Evolutionary conservation across 2,888 invertebrate species (phyloP), one percentile per base, ranked within the genome.

Genomic region (Trileptium ribeirensis): DNA sequence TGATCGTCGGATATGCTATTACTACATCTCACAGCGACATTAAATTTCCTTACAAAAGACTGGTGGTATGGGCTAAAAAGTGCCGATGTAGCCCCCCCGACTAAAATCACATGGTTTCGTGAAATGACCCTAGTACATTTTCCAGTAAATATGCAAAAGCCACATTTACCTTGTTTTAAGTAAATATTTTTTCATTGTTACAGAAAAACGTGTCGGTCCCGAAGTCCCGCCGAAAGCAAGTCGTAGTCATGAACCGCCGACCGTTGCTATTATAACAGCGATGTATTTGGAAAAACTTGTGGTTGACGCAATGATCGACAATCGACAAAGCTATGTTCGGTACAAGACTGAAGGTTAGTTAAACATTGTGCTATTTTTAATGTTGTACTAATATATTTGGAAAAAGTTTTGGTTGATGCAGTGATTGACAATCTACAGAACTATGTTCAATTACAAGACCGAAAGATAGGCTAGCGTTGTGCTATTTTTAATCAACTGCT

Each of bases 401-500:
- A 99, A 90, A 99, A 99, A 89, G 91, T 97, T 86, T 97, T 98
- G 0, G 96, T 99, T 0, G 98, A 98, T 90, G 94, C 97, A 29
- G 95, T 99, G 94, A 94, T 99, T 88, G 96, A 97, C 86, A 95
- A 97, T 88, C 96, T 96, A 89, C 95, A 95, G 88, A 97, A 96
- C 0, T 97, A 94, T 89, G 95, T 97, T 79, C 93, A 96, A 84
- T n/a, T 97, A 95, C 89, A 96, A 96, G 64, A 96, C 96, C 86
- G 96, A 97, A 85, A 96, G 97, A 96, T 90, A 94, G 82, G 8
- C 24, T 15, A 51, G 8, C 24, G 24, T 51, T 51, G 8, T 51
- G 51, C 24, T 51, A 51, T 99, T 87, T 98, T 97, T n/a, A 94
- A 99, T 82, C 95, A 99, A 82, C 97, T 97, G 0, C 95, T 96